Percentiles rank a stretch among this genome's conserved stretches.
Conservation (phyloP, 2,888 invertebrate genomes). For the Gari tellinella region DNA sequence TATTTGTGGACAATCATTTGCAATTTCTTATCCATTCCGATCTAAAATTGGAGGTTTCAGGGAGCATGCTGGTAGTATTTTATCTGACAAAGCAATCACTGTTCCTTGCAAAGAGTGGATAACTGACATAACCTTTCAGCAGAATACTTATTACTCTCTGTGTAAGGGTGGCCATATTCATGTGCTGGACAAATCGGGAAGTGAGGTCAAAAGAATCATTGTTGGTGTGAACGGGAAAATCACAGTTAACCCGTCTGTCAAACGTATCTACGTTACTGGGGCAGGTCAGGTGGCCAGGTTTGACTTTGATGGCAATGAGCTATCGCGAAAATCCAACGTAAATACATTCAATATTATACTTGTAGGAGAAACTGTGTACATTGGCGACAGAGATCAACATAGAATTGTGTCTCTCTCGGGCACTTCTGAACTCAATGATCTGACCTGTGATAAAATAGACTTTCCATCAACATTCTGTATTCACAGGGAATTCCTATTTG, state of each 20-base stretch:
- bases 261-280: constrained; percentile 38
- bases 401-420: constrained; percentile 35
- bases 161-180: constrained; percentile 54
- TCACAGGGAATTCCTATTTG: constrained; percentile 28
- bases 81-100: constrained; percentile 19
- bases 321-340: constrained; percentile 43
- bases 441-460: constrained; percentile 20
- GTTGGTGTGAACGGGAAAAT: constrained; percentile 40
- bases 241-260: constrained; percentile 22
- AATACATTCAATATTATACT: constrained; percentile 40
- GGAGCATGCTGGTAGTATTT: constrained; percentile 10
- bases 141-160: constrained; percentile 28
- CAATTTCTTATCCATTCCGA: constrained; percentile 47
- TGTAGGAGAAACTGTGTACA: constrained; percentile 39
- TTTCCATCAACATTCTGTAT: constrained; percentile 38
- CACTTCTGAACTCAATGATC: constrained; percentile 23
- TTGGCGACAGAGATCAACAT: constrained; percentile 42
- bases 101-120: constrained; percentile 51
- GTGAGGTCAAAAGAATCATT: constrained; percentile 15
- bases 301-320: constrained; percentile 30
- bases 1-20: constrained; percentile 19
- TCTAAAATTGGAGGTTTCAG: constrained; percentile 25
- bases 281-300: constrained; percentile 39
- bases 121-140: constrained; percentile 31
- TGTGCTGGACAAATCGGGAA: constrained; percentile 17